Conservation (phyloP, 2,113 vertebrate genomes). For the Embiotoca jacksoni region DNA sequence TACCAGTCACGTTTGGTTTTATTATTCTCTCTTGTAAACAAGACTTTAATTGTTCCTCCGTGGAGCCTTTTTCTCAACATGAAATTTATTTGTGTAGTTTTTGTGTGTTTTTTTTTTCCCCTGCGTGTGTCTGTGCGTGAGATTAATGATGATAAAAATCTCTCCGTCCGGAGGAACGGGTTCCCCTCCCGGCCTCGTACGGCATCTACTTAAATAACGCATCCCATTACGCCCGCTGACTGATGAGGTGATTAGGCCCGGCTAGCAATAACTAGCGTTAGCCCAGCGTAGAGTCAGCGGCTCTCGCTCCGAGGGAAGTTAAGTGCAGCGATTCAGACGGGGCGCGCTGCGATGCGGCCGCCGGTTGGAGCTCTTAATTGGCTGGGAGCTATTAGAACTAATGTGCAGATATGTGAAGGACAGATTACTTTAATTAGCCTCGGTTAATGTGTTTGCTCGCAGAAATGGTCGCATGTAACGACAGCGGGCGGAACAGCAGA, state of each 20-base stretch:
- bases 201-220: constrained; percentile 72
- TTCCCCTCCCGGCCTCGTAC: constrained; percentile 41
- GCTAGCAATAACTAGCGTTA: constrained; percentile 71
- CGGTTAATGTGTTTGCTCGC: constrained; percentile 74
- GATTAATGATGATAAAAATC: constrained; percentile 22
- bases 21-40: no score
- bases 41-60: no score
- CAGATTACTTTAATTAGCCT: constrained; percentile 81
- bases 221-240: constrained; percentile 78
- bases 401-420: constrained; percentile 79
- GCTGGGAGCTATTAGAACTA: constrained; percentile 74
- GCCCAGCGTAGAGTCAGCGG: constrained; percentile 48
- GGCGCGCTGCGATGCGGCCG: constrained; percentile 62
- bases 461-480: constrained; percentile 64
- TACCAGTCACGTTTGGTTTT: no score
- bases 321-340: constrained; percentile 62
- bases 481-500: constrained; percentile 29
- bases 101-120: background rate
- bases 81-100: background rate
- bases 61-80: no score
- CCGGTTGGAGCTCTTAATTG: constrained; percentile 73
- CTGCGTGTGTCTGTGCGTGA: constrained; percentile 7
- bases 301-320: constrained; percentile 51
- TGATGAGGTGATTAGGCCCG: constrained; percentile 78
- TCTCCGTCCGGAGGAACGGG: constrained; percentile 32